phyloP scores from a whole-genome alignment of 2,113 vertebrate genomes.

The Sylvia atricapilla region DNA sequence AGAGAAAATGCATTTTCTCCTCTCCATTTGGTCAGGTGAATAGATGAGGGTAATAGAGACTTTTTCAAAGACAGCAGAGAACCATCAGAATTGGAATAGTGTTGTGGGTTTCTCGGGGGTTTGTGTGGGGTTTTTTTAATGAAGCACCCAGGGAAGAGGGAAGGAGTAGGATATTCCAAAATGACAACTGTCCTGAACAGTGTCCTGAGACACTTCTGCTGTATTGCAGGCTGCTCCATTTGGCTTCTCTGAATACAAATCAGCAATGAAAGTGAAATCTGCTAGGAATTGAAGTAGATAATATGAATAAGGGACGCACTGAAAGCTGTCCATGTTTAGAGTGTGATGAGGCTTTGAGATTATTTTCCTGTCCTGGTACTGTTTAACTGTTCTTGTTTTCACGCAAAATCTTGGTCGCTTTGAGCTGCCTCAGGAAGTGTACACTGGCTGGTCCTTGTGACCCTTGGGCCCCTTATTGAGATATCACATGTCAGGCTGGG shows the following conservation, averaged over 20 bases:
- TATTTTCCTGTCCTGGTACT: background rate
- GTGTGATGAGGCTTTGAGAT: background rate
- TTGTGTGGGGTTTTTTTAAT: fast-evolving
- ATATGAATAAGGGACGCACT: background rate
- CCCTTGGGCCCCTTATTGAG: background rate
- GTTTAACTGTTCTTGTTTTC: background rate
- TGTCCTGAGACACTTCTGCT: background rate
- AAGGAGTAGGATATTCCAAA: background rate
- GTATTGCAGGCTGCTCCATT: background rate
- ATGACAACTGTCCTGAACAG: background rate
- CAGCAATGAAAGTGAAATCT: background rate
- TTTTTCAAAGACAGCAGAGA: background rate
- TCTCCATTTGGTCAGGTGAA: background rate
- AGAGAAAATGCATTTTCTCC: background rate
- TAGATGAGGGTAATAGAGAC: background rate
- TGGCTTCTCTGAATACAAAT: background rate
- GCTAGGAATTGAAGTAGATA: background rate
- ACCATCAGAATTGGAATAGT: background rate
- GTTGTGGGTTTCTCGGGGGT: background rate
- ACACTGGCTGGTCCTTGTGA: background rate
- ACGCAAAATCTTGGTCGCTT: background rate
- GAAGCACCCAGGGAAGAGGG: background rate
- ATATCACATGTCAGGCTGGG: background rate
- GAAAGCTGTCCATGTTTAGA: background rate
- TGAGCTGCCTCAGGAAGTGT: background rate